Base-by-base conservation (phyloP, 2,797 vertebrate species). In the Anabacerthia variegaticeps region DNA sequence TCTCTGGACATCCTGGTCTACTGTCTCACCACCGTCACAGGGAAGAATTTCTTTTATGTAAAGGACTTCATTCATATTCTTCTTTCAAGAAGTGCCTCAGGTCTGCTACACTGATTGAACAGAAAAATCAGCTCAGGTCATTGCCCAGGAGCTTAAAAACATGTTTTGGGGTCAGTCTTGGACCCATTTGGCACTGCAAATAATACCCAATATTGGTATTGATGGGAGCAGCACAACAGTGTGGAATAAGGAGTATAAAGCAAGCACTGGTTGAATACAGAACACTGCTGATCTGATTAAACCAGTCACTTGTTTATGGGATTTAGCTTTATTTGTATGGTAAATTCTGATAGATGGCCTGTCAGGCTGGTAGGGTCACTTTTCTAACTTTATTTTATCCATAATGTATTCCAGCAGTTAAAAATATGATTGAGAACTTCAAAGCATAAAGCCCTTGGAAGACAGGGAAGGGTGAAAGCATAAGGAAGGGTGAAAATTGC, bases 291-390 rank as follows among this genome's bases (percentile, higher is more conserved):
- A 52, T 34, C 61, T 65, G 21, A 71, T 54, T 89, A 84, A 95
- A 43, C 7, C 12, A 65, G 34, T 30, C 7, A 16, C 68, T 87
- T 93, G 12, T 94, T 86, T 74, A 43, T 78, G 36, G 9, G 18
- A 44, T 80, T 88, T 83, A 51, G 27, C 76, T 79, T 71, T 89
- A 72, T 89, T 96, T 90, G 39, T 24, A 36, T 23, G 28, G 22
- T 67, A 83, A 93, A 88, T 90, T 85, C 74, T 93, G 51, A 51
- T 22, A 71, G 51, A 91, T 89, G 19, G 8, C 14, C 66, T 84
- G 55, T 73, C 71, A 68, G 30, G 44, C 76, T 93, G 72, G 39
- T 85, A 41, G 65, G 43, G 46, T 76, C 87, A 80, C 21, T 82
- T 49, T 61, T 68, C 16, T 41, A 92, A 69, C 22, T 85, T 93